phyloP scores from a whole-genome alignment of 2,113 vertebrate species.

The Arenaria interpres region DNA sequence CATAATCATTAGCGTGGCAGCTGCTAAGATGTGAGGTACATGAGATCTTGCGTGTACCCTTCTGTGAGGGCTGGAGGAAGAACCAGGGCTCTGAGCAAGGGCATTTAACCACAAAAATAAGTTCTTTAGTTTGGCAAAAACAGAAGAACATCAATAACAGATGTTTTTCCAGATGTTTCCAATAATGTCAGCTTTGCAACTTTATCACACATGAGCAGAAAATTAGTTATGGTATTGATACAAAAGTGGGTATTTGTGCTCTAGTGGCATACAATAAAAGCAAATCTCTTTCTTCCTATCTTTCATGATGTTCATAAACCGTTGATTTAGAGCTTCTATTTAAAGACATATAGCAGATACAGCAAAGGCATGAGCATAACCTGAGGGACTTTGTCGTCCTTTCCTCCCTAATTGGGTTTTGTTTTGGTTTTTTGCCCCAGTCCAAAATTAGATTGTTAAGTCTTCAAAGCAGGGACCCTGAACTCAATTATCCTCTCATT shows the following conservation, averaged over 20 bases:
- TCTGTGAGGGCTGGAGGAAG: not conserved
- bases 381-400: slow-evolving; percentile 30
- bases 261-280: not conserved
- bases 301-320: not conserved
- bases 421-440: slow-evolving; percentile 17
- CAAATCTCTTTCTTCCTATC: not conserved
- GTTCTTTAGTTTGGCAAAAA: not conserved
- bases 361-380: slow-evolving; percentile 13
- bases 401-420: slow-evolving; percentile 45
- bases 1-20: not conserved
- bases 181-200: not conserved
- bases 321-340: slow-evolving; percentile 16
- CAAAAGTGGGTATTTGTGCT: not conserved
- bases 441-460: slow-evolving; percentile 39
- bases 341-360: not conserved
- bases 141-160: not conserved
- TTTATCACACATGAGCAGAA: not conserved
- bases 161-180: slow-evolving; percentile 6
- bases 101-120: not conserved
- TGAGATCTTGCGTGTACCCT: not conserved
- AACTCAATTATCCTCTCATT: slow-evolving; percentile 51
- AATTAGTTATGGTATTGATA: not conserved
- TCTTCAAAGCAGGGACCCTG: slow-evolving; percentile 49
- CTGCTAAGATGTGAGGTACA: not conserved
- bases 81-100: not conserved